Base-by-base conservation (phyloP, 2,888 invertebrate genomes). In the Mesorhabditis belari region DNA sequence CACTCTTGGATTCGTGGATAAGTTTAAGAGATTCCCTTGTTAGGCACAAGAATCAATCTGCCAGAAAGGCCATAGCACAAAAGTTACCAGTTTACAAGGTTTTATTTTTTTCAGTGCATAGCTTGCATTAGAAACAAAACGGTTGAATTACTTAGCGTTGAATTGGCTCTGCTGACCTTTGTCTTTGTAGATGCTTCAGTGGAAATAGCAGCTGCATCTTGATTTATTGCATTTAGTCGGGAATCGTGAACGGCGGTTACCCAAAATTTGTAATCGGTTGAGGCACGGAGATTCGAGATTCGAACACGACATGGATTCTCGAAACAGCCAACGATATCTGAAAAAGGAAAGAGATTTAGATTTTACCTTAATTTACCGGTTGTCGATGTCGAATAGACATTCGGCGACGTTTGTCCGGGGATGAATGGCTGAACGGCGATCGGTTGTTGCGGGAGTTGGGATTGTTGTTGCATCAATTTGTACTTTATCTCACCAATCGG, bases 191-290 rank as follows among this genome's bases (percentile, higher is more conserved):
- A 21, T n/a, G 54, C 63, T 61, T 77, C 77, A 12, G 64, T 49
- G 1, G 79, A 80, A n/a, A 67, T 66, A 2, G 79, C 79, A 24
- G 77, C 77, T 9, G 70, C 58, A 56, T 79, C 79, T 21, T 78
- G 74, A 52, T 77, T 69, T 9, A 73, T 73, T 0, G 70, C 58
- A 25, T 75, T 70, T 50, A 78, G 55, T 35, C 74, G 74, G n/a
- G 70, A 71, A 17, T 70, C 67, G 60, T 79, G 79, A n/a, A 80
- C 63, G 0, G 79, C 79, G 3, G 75, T 76, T 9, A 75, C 77
- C 77, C 77, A 80, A 65, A 79, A 79, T 26, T 77, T 76, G 66
- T 79, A 79, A 49, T 77, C 76, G 5, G 70, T 74, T 12, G 75
- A 71, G 19, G 79, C 72, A 9, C 79, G 67, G 6, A 79, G 65